Base-by-base conservation (phyloP, 2,113 vertebrate species). In the Hydrolagus affinis region DNA sequence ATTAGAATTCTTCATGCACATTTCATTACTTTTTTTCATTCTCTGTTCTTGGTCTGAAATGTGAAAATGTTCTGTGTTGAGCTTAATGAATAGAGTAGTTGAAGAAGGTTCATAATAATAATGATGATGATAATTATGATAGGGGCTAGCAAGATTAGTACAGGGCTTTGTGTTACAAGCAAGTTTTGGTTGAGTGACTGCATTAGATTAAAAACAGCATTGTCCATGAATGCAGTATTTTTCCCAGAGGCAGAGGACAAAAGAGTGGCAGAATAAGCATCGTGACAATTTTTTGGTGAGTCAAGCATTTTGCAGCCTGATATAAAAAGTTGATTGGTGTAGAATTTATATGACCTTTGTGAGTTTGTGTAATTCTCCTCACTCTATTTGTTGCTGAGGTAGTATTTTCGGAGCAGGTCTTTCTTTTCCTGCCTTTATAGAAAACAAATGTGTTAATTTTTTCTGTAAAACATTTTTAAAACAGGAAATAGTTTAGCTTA, bases 1-100 rank as follows among this genome's bases (percentile, higher is more conserved):
- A 86, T 87, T 86, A 86, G 70, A 86, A 88, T 59, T 19, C 70
- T 57, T 78, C 66, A 25, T 56, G 68, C 10, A 17, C 19, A 44
- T 62, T 62, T 80, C 59, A 77, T 57, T 60, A 62, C 25, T 23
- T 64, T 62, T 66, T 64, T 30, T 30, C 17, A 83, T 30, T 83
- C 12, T 28, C 72, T 74, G 30, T 30, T 64, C 25, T 80, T 80
- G 14, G 77, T 30, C 25, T 83, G 60, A 83, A 83, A 83, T 83
- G 60, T 83, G 60, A 83, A 44, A 66, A 30, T 80, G 76, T 28
- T 64, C 77, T 83, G 21, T 80, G 60, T 83, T 66, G 60, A 66
- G 60, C 77, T 30, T 60, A 78, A 15, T 83, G 77, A 78, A 78
- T 78, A 78, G 57, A 28, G 77, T 83, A 83, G 59, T 83, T 10